Evolutionary conservation across 2,113 vertebrate species (phyloP).

Genomic region (Caranx ignobilis): DNA sequence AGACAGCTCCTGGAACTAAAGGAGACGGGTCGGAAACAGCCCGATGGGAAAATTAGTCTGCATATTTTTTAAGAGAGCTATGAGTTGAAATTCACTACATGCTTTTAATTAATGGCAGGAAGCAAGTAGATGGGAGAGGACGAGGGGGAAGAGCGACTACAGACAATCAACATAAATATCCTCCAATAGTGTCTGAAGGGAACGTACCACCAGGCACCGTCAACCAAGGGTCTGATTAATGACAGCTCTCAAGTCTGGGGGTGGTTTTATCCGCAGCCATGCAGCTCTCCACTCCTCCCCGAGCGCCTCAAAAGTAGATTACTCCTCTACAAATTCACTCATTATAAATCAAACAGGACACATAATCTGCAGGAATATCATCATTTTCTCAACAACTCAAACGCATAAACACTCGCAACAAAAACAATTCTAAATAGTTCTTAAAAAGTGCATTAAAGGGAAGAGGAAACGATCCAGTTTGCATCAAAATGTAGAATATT

Average conservation of each 20-base stretch:
- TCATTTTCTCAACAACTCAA: slow-evolving; percentile 18
- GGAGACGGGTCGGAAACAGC: slow-evolving; percentile 28
- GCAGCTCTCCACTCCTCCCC: slow-evolving; percentile 50
- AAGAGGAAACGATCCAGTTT: too few species aligned
- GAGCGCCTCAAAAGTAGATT: slow-evolving; percentile 70
- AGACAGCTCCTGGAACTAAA: slow-evolving; percentile 38
- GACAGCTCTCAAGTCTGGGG: slow-evolving; percentile 67
- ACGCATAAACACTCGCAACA: not conserved
- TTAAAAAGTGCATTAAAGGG: too few species aligned
- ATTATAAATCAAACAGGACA: slow-evolving; percentile 71
- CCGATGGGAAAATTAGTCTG: slow-evolving; percentile 53
- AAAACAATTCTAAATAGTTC: not conserved
- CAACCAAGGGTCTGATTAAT: slow-evolving; percentile 76
- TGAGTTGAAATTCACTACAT: slow-evolving; percentile 54
- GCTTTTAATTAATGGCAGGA: slow-evolving; percentile 76
- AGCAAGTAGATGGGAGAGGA: slow-evolving; percentile 38
- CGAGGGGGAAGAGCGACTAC: slow-evolving; percentile 31
- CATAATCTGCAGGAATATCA: slow-evolving; percentile 59
- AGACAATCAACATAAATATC: slow-evolving; percentile 80
- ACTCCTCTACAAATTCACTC: slow-evolving; percentile 64
- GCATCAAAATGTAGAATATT: too few species aligned
- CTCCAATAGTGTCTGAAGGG: slow-evolving; percentile 58
- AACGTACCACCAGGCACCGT: slow-evolving; percentile 62
- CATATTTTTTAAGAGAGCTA: slow-evolving; percentile 42
- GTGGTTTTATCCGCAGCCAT: slow-evolving; percentile 68